Conservation (phyloP, 2,797 vertebrate genomes). For the Enteromius viviparus region DNA sequence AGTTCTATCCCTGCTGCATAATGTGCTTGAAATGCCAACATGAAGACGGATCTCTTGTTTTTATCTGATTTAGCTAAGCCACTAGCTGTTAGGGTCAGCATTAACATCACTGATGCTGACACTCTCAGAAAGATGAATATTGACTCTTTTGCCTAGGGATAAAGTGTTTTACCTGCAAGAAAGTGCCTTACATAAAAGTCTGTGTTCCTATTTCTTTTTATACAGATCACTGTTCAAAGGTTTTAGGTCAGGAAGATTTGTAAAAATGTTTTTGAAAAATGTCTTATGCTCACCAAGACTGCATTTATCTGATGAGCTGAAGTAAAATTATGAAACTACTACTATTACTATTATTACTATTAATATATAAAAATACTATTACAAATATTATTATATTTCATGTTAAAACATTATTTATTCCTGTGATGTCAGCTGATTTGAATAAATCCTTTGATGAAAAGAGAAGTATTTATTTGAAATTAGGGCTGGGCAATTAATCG, state of each 20-base stretch:
- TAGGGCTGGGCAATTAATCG: too few species aligned
- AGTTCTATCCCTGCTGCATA: neutral
- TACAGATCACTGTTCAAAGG: neutral
- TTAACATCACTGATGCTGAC: slow-evolving; percentile 34
- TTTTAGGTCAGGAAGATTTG: neutral
- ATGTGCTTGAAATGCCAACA: neutral
- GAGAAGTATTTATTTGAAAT: neutral
- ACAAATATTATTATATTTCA: neutral
- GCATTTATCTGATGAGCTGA: neutral
- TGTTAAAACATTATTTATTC: neutral
- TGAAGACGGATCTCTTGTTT: slow-evolving; percentile 1
- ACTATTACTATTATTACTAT: neutral
- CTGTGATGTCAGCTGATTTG: neutral
- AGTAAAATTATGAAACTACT: neutral
- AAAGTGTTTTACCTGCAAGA: slow-evolving; percentile 22
- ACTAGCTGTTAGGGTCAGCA: slow-evolving; percentile 10
- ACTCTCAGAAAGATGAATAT: slow-evolving; percentile 34
- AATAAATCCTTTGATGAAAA: neutral
- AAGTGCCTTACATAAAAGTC: neutral
- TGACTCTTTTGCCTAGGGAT: slow-evolving; percentile 27
- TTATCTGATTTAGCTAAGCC: slow-evolving; percentile 25
- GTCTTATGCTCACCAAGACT: neutral
- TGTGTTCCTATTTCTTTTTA: neutral
- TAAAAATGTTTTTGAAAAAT: neutral
- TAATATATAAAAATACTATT: neutral